These are phyloP conservation scores for Ctenoplectra terminalis DNA, from an alignment of 1,140 invertebrate genomes.

Conservation along the genomic window DNA sequence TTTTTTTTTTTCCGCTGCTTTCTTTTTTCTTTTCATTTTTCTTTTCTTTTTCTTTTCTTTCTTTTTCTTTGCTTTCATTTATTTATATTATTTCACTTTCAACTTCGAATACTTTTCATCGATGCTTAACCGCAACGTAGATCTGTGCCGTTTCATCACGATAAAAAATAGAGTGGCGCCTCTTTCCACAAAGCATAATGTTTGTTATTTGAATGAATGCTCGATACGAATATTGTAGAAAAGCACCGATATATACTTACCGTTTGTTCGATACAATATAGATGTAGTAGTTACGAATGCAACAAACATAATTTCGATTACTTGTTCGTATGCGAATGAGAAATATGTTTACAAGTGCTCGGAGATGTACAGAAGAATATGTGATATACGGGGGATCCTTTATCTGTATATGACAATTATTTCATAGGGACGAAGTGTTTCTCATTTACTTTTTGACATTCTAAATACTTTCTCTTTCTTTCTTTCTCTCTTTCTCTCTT, in stretches of 20 bases:
- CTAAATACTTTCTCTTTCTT: not conserved
- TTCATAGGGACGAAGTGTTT: not conserved
- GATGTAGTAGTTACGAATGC: too few species aligned
- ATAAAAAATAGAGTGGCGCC: not conserved
- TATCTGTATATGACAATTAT: too few species aligned
- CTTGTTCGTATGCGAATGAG: too few species aligned
- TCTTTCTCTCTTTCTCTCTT: not conserved
- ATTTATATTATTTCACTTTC: not conserved
- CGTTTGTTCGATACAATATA: not conserved
- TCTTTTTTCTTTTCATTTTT: slow-evolving; percentile 27
- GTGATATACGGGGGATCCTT: too few species aligned
- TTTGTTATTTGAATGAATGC: not conserved
- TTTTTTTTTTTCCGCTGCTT: not conserved
- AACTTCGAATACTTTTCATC: not conserved
- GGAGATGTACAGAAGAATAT: too few species aligned
- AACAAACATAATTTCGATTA: too few species aligned
- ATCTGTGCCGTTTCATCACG: not conserved
- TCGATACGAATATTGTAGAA: not conserved
- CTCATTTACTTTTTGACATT: not conserved
- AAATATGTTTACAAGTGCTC: too few species aligned
- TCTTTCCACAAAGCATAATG: not conserved
- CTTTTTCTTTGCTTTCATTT: not conserved
- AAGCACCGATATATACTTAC: not conserved
- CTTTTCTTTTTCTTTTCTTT: not conserved
- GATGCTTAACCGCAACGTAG: not conserved